These are phyloP conservation scores for Chamaetylas fuelleborni DNA, from an alignment of 2,113 vertebrate genomes.

Conservation along the genomic window DNA sequence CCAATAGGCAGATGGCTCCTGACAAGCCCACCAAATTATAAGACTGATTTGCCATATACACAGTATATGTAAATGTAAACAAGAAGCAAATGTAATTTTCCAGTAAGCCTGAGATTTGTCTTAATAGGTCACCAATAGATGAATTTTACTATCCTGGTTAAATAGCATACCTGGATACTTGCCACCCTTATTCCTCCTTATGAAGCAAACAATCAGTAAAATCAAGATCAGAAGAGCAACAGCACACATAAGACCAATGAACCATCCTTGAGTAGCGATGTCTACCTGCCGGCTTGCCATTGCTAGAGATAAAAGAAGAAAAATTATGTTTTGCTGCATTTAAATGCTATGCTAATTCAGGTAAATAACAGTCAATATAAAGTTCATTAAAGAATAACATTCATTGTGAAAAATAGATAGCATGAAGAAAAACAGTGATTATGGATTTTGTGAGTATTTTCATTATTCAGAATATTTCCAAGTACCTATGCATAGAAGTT, in stretches of 20 bases:
- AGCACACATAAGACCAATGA: slow-evolving; percentile 98
- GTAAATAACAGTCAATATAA: background rate
- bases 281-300: slow-evolving; percentile 95
- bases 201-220: slow-evolving; percentile 97
- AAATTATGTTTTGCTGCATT: background rate
- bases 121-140: background rate
- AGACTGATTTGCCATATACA: background rate
- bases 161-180: slow-evolving; percentile 92
- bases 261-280: slow-evolving; percentile 98
- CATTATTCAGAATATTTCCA: background rate
- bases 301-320: slow-evolving; percentile 73
- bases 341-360: background rate
- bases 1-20: background rate
- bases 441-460: background rate
- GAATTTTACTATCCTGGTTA: background rate
- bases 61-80: background rate
- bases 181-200: slow-evolving; percentile 97
- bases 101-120: background rate
- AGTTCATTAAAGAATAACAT: background rate
- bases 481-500: background rate
- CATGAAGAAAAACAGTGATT: background rate
- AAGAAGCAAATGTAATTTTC: background rate
- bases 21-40: background rate
- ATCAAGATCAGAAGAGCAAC: slow-evolving; percentile 97
- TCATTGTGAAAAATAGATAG: background rate